phyloP scores from a whole-genome alignment of 2,888 invertebrate species.

The Nineta flava region DNA sequence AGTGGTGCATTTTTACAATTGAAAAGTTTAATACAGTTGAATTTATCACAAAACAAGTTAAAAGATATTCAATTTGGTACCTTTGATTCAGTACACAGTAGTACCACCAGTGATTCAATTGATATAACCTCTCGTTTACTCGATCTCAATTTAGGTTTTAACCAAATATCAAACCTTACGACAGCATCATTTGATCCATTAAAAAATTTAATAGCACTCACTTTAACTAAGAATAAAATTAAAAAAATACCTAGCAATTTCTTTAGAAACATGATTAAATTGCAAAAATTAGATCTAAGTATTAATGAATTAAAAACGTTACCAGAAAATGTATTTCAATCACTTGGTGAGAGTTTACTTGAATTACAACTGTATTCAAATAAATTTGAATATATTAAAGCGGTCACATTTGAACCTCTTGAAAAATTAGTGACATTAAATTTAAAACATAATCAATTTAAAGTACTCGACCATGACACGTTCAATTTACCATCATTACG shows the following conservation, averaged over 20 bases:
- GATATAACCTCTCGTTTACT: neutral
- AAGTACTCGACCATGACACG: neutral
- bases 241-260: neutral
- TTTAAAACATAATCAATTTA: constrained; percentile 15
- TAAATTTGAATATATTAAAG: constrained; percentile 14
- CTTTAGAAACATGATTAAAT: constrained; percentile 9
- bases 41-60: constrained; percentile 15
- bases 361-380: constrained; percentile 14
- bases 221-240: neutral
- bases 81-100: constrained; percentile 6
- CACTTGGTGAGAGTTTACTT: neutral
- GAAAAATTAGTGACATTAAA: constrained; percentile 14
- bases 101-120: neutral
- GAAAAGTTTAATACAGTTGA: constrained; percentile 12
- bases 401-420: constrained; percentile 13
- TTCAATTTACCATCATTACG: neutral
- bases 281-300: constrained; percentile 12
- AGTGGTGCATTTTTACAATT: constrained; percentile 12
- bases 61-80: constrained; percentile 11
- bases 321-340: constrained; percentile 11
- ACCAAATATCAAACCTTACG: neutral
- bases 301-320: constrained; percentile 14
- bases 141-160: neutral
- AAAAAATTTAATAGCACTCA: neutral
- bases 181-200: neutral